Base-by-base conservation (phyloP, 2,888 invertebrate genomes). In the Eulithis testata region DNA sequence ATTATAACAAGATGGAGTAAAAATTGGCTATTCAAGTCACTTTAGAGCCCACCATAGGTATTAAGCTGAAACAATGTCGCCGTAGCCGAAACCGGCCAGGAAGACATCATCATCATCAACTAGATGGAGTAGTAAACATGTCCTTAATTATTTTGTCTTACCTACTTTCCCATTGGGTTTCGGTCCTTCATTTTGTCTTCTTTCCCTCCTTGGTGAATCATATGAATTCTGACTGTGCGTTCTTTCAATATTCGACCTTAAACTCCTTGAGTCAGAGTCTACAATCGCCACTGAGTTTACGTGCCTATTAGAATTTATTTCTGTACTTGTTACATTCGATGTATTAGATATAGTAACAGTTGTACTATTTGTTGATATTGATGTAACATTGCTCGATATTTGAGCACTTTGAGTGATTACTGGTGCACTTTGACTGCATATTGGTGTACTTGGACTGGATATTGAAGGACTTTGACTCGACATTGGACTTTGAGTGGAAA, bases 181-280 rank as follows among this genome's bases (percentile, higher is more conserved):
- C 0, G 87, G 86, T 69, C 85, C 88, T 44, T 70, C 76, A 70
- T 85, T 83, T 52, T 7, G 1, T 49, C 85, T 83, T 9, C 77
- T 51, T n/a, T 86, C 85, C 69, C 84, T 82, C 68, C 86, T 81
- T 0, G 80, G 78, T 1, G 79, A 68, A 47, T 92, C 91, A 53
- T 83, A 90, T 0, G 87, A 82, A 52, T 88, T 92, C 66, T 91
- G 90, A 78, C 92, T 92, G 0, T 82, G 78, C 2, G 91, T 87
- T 3, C 92, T 70, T 72, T 90, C 92, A 0, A 93, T 79, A 69
- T 78, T 85, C 0, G 80, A 63, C 76, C 84, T 80, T 74, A 79
- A 4, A 0, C 51, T 72, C 6, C 80, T 79, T 0, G 71, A 11
- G 63, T 70, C 79, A 76, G 79, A 68, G 61, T 77, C 79, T 43